A percentile compares a stretch with the other conserved stretches of the same genome.
Evolutionary conservation across 2,888 invertebrate species (phyloP).

Genomic region (Standfussiana lucernea): DNA sequence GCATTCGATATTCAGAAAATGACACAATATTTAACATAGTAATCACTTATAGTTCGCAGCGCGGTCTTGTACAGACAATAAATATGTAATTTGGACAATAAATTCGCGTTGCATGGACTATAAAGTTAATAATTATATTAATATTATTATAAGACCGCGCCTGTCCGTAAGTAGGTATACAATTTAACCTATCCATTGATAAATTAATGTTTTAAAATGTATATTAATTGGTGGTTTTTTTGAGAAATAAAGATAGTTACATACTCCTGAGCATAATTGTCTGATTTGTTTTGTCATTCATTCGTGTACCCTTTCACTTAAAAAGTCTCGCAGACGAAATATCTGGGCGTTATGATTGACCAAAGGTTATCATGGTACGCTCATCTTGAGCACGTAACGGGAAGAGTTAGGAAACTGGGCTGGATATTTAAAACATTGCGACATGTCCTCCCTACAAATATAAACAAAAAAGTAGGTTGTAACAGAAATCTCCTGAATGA

Average conservation of each 20-base stretch:
- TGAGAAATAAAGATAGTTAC: conserved; percentile 88
- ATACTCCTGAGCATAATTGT: conserved; percentile 87
- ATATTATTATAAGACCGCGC: conserved; percentile 70
- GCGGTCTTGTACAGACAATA: conserved; percentile 67
- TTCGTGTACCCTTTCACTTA: neutral
- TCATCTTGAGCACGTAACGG: no score
- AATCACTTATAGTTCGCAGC: conserved; percentile 57
- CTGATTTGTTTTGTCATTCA: conserved; percentile 75
- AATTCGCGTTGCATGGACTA: conserved; percentile 61
- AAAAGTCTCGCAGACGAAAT: no score
- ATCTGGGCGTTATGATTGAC: no score
- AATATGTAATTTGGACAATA: conserved; percentile 70
- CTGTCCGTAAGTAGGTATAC: conserved; percentile 77
- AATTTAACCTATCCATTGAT: conserved; percentile 78
- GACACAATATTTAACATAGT: conserved; percentile 58
- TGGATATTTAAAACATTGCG: no score
- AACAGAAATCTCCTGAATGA: no score
- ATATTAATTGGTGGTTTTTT: conserved; percentile 89
- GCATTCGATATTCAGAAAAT: conserved; percentile 65
- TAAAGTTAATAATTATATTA: conserved; percentile 51
- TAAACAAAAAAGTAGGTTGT: no score
- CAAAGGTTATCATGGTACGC: no score
- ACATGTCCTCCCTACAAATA: no score
- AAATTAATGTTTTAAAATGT: conserved; percentile 86
- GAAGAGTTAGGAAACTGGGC: no score